Evolutionary conservation across 2,113 vertebrate species (phyloP).

Genomic region (Motacilla alba): DNA sequence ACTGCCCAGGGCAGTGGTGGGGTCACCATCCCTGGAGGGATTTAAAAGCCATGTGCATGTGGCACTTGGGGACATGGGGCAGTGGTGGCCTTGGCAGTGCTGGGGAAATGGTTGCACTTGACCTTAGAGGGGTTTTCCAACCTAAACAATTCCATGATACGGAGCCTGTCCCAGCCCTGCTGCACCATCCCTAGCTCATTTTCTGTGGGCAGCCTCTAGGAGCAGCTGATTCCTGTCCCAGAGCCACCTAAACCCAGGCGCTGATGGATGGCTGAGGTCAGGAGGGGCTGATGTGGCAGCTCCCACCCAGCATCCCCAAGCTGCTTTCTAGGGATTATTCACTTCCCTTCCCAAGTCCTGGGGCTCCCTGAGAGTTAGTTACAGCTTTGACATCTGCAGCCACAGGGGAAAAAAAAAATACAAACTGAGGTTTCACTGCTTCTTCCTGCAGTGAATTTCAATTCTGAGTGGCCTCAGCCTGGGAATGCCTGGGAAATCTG

Average conservation of each 20-base stretch:
- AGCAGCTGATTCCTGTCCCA: neutral
- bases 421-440: neutral
- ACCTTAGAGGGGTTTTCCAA: neutral
- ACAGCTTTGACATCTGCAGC: neutral
- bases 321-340: slow-evolving; percentile 7
- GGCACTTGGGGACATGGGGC: fast-evolving
- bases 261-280: neutral
- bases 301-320: neutral
- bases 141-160: neutral
- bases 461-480: neutral
- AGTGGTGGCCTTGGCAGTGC: neutral
- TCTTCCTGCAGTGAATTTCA: neutral
- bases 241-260: fast-evolving
- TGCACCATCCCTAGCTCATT: neutral
- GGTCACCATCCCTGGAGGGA: neutral
- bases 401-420: neutral
- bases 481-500: neutral
- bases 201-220: neutral
- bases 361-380: neutral
- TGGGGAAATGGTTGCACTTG: neutral
- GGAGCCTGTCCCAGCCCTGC: neutral
- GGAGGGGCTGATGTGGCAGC: neutral
- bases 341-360: neutral
- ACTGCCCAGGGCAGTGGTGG: neutral
- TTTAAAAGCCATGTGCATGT: neutral